These are phyloP conservation scores for Varecia variegata DNA, from an alignment of 2,797 vertebrate species.

Conservation along the genomic window DNA sequence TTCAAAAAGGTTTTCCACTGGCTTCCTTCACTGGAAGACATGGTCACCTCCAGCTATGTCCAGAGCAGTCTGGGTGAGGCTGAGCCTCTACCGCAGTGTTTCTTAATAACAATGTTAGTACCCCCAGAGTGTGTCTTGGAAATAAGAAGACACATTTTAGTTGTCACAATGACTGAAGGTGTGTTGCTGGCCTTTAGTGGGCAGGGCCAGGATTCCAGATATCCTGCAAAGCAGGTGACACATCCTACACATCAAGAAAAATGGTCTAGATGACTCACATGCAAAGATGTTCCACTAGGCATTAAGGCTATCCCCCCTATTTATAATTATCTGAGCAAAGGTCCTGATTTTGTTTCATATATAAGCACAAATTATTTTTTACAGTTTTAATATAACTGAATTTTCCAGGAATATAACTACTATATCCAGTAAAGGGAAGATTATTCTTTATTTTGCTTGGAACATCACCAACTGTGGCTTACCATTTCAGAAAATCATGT, in stretches of 20 bases:
- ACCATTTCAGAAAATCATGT: neutral
- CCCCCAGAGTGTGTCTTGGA: neutral
- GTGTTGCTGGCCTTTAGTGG: neutral
- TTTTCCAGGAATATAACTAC: neutral
- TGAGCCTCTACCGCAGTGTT: neutral
- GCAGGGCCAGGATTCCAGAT: neutral
- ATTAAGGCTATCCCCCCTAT: neutral
- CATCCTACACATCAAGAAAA: neutral
- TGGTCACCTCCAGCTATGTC: neutral
- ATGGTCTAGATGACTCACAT: neutral
- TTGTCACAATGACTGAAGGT: neutral
- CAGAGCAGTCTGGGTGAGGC: neutral
- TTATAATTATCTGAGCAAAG: neutral
- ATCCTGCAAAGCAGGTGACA: neutral
- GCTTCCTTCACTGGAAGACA: neutral
- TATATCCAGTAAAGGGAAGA: neutral
- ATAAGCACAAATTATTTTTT: neutral
- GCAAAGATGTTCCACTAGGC: neutral
- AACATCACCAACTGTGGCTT: neutral
- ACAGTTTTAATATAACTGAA: neutral
- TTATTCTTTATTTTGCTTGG: neutral
- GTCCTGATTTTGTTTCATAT: neutral
- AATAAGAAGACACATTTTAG: neutral
- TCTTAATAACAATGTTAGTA: neutral
- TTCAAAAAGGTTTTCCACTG: neutral